Conservation (phyloP, 2,797 vertebrate genomes). For the Cirrhinus mrigala region DNA sequence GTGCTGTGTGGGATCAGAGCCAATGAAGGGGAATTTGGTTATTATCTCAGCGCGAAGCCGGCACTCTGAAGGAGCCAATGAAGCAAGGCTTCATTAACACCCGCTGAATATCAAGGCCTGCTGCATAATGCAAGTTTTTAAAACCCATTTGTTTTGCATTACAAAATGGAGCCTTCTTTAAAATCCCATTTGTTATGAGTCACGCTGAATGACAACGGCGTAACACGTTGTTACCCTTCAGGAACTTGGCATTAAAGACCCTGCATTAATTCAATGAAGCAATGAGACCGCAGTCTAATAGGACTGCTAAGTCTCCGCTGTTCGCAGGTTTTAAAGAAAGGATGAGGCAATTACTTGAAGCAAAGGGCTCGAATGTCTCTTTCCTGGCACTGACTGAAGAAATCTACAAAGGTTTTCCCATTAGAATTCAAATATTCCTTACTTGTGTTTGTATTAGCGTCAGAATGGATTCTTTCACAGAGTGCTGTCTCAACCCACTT, state of each 20-base stretch:
- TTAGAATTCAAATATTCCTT: slow-evolving; percentile 62
- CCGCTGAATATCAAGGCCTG: slow-evolving; percentile 23
- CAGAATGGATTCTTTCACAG: slow-evolving; percentile 24
- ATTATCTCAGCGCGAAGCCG: slow-evolving; percentile 49
- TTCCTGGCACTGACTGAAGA: slow-evolving; percentile 56
- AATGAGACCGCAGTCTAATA: slow-evolving; percentile 46
- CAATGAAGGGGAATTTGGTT: slow-evolving; percentile 31
- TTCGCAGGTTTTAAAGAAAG: slow-evolving; percentile 25
- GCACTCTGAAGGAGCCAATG: slow-evolving; percentile 35
- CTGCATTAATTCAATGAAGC: slow-evolving; percentile 42
- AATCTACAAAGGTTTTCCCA: slow-evolving; percentile 67
- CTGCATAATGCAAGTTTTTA: slow-evolving; percentile 38
- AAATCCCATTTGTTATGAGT: slow-evolving; percentile 46
- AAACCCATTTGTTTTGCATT: slow-evolving; percentile 50
- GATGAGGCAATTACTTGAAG: slow-evolving; percentile 70
- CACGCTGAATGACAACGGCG: slow-evolving; percentile 31
- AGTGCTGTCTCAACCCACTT: slow-evolving; percentile 34
- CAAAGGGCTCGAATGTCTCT: slow-evolving; percentile 68
- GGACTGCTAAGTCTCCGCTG: slow-evolving; percentile 37
- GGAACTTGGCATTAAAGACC: slow-evolving; percentile 32
- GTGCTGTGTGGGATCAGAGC: slow-evolving; percentile 19
- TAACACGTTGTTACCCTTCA: slow-evolving; percentile 26
- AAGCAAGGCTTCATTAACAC: slow-evolving; percentile 46
- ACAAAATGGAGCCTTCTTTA: slow-evolving; percentile 35
- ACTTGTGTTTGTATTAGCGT: slow-evolving; percentile 62